These are phyloP conservation scores for Fopius arisanus DNA, from an alignment of 1,140 invertebrate species.

Conservation along the genomic window DNA sequence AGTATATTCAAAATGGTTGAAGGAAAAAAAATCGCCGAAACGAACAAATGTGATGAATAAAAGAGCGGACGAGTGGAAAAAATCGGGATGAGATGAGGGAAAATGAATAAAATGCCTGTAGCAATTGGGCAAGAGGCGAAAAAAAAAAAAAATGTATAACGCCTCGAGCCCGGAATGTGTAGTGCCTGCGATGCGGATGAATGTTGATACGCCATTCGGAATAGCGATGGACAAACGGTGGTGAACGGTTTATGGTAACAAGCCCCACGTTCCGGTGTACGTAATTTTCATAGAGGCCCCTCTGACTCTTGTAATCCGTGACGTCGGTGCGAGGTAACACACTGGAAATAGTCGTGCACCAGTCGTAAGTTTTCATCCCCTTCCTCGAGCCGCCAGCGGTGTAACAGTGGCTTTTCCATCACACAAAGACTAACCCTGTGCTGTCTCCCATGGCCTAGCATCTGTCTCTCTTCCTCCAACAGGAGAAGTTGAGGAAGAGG, in stretches of 20 bases:
- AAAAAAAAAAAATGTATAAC: background rate
- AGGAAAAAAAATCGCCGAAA: background rate
- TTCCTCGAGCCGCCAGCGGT: background rate
- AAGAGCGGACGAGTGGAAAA: background rate
- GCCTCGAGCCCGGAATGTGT: background rate
- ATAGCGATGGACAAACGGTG: slow-evolving; percentile 20
- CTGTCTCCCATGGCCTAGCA: background rate
- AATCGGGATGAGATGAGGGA: background rate
- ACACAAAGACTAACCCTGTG: background rate
- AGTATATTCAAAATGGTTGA: background rate
- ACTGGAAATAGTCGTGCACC: background rate
- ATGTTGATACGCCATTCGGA: slow-evolving; percentile 15
- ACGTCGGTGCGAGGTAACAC: background rate
- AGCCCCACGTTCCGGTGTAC: slow-evolving; percentile 1
- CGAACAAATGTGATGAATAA: background rate
- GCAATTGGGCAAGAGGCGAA: background rate
- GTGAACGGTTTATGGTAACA: slow-evolving; percentile 23
- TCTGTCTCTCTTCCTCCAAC: background rate
- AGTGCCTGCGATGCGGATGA: background rate
- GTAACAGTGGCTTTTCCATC: background rate
- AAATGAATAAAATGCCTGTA: background rate
- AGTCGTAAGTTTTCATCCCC: slow-evolving; percentile 14
- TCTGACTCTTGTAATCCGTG: slow-evolving; percentile 13
- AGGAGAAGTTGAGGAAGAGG: background rate
- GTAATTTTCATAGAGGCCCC: slow-evolving; percentile 12